These are phyloP conservation scores for Macrostomum lignano DNA, from an alignment of 1,140 invertebrate genomes.

Conservation along the genomic window DNA sequence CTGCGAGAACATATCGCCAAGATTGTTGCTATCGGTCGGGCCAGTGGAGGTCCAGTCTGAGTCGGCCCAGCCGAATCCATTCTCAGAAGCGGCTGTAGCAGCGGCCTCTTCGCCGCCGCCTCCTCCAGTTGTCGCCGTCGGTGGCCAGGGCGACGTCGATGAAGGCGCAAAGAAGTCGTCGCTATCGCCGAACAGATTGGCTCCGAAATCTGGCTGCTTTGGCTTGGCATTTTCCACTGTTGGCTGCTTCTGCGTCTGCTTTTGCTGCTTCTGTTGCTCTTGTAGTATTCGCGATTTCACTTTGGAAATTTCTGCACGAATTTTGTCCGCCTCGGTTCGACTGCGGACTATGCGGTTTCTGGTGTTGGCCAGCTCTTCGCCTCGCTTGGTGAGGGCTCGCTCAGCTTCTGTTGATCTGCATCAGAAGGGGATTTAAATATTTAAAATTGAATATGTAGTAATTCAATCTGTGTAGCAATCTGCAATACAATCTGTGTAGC, in stretches of 20 bases:
- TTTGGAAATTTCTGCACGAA: slow-evolving; percentile 1
- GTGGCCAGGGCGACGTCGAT: too few species aligned
- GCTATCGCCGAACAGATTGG: neutral
- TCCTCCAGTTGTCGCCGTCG: too few species aligned
- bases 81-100: too few species aligned
- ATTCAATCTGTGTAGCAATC: neutral
- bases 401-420: slow-evolving; percentile 1
- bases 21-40: neutral
- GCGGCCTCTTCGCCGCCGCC: too few species aligned
- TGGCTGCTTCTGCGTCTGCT: neutral
- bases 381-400: neutral
- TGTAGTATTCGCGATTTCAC: slow-evolving; percentile 1
- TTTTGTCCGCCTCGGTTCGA: neutral
- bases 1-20: too few species aligned
- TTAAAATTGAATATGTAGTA: neutral
- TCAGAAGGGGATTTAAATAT: neutral
- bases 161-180: too few species aligned
- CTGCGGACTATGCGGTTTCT: neutral
- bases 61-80: neutral
- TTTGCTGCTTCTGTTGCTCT: neutral
- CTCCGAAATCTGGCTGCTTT: neutral
- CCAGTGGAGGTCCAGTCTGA: neutral
- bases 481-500: slow-evolving; percentile 2
- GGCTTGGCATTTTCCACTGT: neutral
- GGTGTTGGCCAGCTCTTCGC: neutral